These are phyloP conservation scores for Morone chrysops DNA, from an alignment of 2,113 vertebrate genomes.

Conservation along the genomic window DNA sequence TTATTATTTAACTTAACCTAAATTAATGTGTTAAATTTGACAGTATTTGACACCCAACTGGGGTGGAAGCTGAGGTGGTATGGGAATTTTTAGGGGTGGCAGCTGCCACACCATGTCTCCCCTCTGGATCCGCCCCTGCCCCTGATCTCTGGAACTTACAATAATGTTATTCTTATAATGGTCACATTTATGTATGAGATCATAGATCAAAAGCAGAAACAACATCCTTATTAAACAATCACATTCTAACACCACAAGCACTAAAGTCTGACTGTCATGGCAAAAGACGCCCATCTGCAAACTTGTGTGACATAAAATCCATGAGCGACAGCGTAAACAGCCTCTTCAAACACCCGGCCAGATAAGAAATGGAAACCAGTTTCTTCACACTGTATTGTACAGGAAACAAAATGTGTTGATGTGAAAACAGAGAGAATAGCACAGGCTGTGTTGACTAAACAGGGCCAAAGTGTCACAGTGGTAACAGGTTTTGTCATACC, in stretches of 20 bases:
- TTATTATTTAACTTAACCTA: too few species aligned
- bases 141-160: background rate
- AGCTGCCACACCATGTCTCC: too few species aligned
- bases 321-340: conserved; percentile 33
- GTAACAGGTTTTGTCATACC: conserved; percentile 80
- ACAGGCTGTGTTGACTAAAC: conserved; percentile 92
- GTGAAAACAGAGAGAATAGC: conserved; percentile 89
- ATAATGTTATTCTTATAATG: background rate
- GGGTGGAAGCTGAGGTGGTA: too few species aligned
- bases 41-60: too few species aligned
- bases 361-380: conserved; percentile 83
- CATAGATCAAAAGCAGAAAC: conserved; percentile 1
- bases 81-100: too few species aligned
- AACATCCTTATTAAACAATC: conserved; percentile 3
- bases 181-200: conserved; percentile 3
- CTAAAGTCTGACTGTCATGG: background rate
- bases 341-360: conserved; percentile 62
- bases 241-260: background rate
- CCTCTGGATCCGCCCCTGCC: too few species aligned
- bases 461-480: conserved; percentile 87
- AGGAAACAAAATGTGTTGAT: conserved; percentile 86
- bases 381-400: conserved; percentile 80
- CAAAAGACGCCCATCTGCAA: conserved; percentile 1
- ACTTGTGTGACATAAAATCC: conserved; percentile 23
- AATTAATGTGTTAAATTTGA: too few species aligned